A percentile compares a stretch with the other conserved stretches of the same genome.
Conservation (phyloP, 2,113 vertebrate species). For the Brachyistius frenatus region DNA sequence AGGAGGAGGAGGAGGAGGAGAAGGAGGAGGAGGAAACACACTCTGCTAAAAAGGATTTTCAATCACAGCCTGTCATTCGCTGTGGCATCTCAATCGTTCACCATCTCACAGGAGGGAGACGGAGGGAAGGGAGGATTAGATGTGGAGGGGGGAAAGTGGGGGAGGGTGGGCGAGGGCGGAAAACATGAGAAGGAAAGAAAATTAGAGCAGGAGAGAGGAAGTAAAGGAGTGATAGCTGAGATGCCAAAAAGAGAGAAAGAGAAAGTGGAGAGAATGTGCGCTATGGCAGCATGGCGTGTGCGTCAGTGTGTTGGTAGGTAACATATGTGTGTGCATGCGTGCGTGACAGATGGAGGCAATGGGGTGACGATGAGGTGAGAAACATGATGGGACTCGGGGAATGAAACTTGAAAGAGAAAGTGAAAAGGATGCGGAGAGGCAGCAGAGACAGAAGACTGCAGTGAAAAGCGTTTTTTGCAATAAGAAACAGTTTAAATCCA, state of each 20-base stretch:
- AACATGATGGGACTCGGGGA: constrained; percentile 57
- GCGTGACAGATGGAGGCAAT: constrained; percentile 60
- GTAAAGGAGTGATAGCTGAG: neutral
- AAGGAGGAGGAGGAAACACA: constrained; percentile 16
- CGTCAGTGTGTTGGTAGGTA: neutral
- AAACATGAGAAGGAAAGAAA: neutral
- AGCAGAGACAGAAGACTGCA: neutral
- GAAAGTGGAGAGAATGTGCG: constrained; percentile 6
- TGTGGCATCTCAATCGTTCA: constrained; percentile 51
- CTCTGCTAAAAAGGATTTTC: constrained; percentile 60
- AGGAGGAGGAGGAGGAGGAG: neutral
- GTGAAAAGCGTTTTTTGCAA: neutral
- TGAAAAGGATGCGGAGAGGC: constrained; percentile 29
- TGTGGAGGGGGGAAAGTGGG: neutral
- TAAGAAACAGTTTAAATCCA: constrained; percentile 16
- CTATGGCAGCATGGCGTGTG: neutral
- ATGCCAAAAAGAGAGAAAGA: constrained; percentile 53
- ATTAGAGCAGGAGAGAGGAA: neutral
- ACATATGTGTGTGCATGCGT: neutral
- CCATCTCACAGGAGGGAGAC: neutral
- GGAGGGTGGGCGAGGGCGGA: neutral
- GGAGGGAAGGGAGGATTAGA: neutral
- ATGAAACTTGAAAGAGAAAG: constrained; percentile 32
- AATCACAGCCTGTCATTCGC: constrained; percentile 48
- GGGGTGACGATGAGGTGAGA: constrained; percentile 69